phyloP scores from a whole-genome alignment of 2,888 invertebrate species.

The Zootermopsis nevadensis region DNA sequence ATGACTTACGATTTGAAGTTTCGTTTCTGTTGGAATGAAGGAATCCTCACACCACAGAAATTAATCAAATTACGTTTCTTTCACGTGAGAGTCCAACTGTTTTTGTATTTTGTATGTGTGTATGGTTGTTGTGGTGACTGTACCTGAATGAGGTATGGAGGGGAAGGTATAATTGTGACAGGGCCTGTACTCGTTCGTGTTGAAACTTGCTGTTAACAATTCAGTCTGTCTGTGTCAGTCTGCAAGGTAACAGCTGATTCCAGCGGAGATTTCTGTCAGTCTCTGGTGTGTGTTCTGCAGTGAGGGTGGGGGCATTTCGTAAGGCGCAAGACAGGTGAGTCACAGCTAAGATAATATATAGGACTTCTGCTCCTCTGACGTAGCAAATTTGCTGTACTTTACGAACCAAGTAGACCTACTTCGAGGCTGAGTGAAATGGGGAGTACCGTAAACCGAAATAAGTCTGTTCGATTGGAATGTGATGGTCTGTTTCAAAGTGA shows the following conservation, averaged over 20 bases:
- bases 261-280: neutral
- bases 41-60: too few relatives aligned
- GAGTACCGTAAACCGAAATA: too few relatives aligned
- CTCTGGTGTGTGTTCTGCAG: neutral
- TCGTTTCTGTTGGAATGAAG: too few relatives aligned
- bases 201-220: neutral
- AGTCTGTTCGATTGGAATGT: too few relatives aligned
- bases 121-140: neutral
- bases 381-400: neutral
- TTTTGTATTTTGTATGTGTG: neutral
- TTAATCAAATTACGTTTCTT: too few relatives aligned
- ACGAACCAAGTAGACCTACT: too few relatives aligned
- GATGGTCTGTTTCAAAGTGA: too few relatives aligned
- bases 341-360: neutral
- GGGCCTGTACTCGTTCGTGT: slow-evolving; percentile 1
- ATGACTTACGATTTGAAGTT: too few relatives aligned
- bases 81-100: too few relatives aligned
- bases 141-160: neutral
- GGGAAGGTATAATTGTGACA: neutral
- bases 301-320: neutral
- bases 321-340: neutral
- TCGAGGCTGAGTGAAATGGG: too few relatives aligned
- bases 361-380: neutral
- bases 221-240: slow-evolving; percentile 12
- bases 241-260: slow-evolving; percentile 9